phyloP scores from a whole-genome alignment of 1,140 invertebrate species.

The Halesus radiatus region DNA sequence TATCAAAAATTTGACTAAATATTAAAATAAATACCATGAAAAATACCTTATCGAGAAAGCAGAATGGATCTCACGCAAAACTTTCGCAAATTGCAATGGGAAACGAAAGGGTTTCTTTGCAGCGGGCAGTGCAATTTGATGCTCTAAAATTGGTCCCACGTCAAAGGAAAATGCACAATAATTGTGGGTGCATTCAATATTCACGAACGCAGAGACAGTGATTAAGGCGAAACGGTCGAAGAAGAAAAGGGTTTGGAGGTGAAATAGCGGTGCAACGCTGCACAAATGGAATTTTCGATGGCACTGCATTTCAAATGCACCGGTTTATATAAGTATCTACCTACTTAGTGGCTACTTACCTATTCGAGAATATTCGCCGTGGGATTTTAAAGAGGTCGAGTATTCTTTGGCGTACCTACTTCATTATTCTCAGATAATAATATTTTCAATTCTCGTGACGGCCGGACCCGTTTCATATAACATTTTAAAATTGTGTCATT shows the following conservation, averaged over 20 bases:
- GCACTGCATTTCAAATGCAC: conserved; percentile 13
- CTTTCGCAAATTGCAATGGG: conserved; percentile 19
- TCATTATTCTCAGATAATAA: no score
- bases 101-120: conserved; percentile 11
- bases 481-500: no score
- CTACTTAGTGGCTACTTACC: no score
- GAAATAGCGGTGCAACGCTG: conserved; percentile 16
- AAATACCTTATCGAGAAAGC: background rate
- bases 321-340: background rate
- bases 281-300: conserved; percentile 32
- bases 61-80: background rate
- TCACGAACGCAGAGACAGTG: conserved; percentile 3
- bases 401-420: no score
- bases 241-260: conserved; percentile 24
- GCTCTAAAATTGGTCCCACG: conserved; percentile 22
- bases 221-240: conserved; percentile 1
- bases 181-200: conserved; percentile 14
- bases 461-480: no score
- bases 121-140: conserved; percentile 17
- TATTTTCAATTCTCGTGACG: no score
- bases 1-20: no score
- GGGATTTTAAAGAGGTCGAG: no score
- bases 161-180: conserved; percentile 33
- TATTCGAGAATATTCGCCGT: no score
- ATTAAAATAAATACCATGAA: no score